phyloP scores from a whole-genome alignment of 2,113 vertebrate genomes.

The Gambusia affinis region DNA sequence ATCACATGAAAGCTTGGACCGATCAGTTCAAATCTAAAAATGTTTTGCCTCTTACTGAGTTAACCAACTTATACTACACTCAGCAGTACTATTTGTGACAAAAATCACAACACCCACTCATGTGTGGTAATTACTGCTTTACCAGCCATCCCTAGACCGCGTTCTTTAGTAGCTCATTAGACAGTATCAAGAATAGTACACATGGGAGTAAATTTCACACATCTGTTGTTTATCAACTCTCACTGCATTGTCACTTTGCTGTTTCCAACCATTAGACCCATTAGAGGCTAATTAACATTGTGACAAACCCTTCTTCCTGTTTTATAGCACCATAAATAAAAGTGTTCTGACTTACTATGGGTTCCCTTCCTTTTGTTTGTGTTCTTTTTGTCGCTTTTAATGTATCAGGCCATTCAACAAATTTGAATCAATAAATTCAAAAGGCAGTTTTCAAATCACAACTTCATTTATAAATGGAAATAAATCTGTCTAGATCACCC shows the following conservation, averaged over 20 bases:
- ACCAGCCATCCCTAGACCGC: constrained; percentile 25
- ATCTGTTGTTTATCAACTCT: constrained; percentile 63
- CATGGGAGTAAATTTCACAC: constrained; percentile 33
- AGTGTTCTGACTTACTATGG: constrained; percentile 50
- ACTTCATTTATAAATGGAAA: background rate
- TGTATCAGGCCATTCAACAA: background rate
- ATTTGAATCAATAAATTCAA: background rate
- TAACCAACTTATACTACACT: constrained; percentile 27
- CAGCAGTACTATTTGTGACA: constrained; percentile 13
- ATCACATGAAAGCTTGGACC: constrained; percentile 22
- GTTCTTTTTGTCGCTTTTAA: background rate
- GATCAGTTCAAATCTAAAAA: constrained; percentile 35
- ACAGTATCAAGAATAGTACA: constrained; percentile 19
- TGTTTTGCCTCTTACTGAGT: constrained; percentile 35
- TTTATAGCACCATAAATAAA: constrained; percentile 75
- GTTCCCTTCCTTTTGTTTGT: constrained; percentile 9
- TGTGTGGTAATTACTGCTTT: constrained; percentile 30
- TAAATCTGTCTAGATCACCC: background rate
- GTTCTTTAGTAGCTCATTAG: constrained; percentile 59
- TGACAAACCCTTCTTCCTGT: constrained; percentile 69
- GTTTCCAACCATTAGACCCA: constrained; percentile 71
- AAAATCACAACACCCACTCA: constrained; percentile 23
- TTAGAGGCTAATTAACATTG: constrained; percentile 75
- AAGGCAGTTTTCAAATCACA: background rate
- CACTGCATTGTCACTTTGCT: constrained; percentile 42